phyloP scores from a whole-genome alignment of 2,797 vertebrate genomes.

The Trachops cirrhosus region DNA sequence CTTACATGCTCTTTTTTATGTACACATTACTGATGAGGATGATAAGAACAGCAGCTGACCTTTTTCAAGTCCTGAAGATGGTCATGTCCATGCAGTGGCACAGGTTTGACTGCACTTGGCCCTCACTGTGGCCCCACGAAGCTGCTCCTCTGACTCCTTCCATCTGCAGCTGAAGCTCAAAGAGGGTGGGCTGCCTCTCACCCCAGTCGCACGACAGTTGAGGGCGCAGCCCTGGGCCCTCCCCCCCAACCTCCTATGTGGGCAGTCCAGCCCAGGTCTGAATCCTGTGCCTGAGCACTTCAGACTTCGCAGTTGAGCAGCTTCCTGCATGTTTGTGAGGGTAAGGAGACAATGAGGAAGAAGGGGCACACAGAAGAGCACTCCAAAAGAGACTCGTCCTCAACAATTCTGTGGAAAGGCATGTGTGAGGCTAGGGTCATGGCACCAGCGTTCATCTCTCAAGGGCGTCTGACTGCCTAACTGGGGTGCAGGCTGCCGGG shows the following conservation, averaged over 20 bases:
- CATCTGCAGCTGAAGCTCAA: not conserved
- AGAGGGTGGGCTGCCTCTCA: no score
- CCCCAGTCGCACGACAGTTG: fast-evolving
- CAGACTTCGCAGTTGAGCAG: fast-evolving
- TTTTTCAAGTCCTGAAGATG: fast-evolving
- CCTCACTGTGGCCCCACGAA: fast-evolving
- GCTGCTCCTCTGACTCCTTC: fast-evolving
- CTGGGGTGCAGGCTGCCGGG: not conserved
- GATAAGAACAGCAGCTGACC: not conserved
- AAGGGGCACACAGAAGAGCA: not conserved
- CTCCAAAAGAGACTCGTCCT: fast-evolving
- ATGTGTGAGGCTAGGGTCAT: fast-evolving
- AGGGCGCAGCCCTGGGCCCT: not conserved
- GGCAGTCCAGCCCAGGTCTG: fast-evolving
- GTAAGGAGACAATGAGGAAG: no score
- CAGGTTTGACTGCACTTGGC: fast-evolving
- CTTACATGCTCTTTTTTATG: fast-evolving
- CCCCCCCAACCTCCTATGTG: not conserved
- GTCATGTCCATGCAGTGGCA: not conserved
- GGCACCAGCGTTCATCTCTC: not conserved
- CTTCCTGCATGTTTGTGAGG: fast-evolving
- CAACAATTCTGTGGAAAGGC: fast-evolving
- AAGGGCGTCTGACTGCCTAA: not conserved
- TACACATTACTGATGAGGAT: fast-evolving
- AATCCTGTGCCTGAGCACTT: fast-evolving